Base-by-base conservation (phyloP, 2,888 invertebrate species). In the Aphelenchoides bicaudatus region DNA sequence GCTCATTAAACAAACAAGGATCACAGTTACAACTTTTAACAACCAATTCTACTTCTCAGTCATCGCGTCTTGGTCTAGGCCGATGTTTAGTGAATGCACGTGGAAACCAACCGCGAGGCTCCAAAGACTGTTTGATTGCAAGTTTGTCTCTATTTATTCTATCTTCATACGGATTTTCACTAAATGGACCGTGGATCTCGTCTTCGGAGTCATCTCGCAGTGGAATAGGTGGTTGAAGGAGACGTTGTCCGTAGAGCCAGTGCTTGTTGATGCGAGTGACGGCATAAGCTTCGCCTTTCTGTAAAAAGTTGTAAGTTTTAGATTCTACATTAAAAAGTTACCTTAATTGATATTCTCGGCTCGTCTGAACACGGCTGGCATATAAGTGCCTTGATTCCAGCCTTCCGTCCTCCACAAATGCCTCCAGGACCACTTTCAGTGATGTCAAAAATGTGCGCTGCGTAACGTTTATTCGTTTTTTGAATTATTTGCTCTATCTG, bases 401-500 rank as follows among this genome's bases (percentile, higher is more conserved):
- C 53, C 2, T 34, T 27, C 28, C 50, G 28, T 25, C 52, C 27
- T 16, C 39, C 37, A 27, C 19, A 61, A 25, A 21, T 21, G 21
- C 63, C 56, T 23, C 60, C 56, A 8, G 39, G 25, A 27, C 16
- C 54, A 16, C 38, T 37, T 19, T 54, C 54, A 19, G 28, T 38
- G 49, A 67, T 61, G 27, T 50, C 48, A 16, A 49, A 50, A 19
- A 61, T 61, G 31, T 50, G 39, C 8, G 47, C 52, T 30, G 16
- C 37, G 8, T 61, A 58, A 4, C 62, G 61, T 57, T 73, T 74
- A 28, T 61, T 51, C 37, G 57, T 54, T 58, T 72, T 74, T 53
- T 72, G 74, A 6, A 58, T 51, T 5, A 74, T 52, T 58, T 74
- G 74, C 48, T 74, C 74, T 16, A 62, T 63, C 74, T 74, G 52